Evolutionary conservation across 2,113 vertebrate genomes (phyloP).

Genomic region (Equus quagga): DNA sequence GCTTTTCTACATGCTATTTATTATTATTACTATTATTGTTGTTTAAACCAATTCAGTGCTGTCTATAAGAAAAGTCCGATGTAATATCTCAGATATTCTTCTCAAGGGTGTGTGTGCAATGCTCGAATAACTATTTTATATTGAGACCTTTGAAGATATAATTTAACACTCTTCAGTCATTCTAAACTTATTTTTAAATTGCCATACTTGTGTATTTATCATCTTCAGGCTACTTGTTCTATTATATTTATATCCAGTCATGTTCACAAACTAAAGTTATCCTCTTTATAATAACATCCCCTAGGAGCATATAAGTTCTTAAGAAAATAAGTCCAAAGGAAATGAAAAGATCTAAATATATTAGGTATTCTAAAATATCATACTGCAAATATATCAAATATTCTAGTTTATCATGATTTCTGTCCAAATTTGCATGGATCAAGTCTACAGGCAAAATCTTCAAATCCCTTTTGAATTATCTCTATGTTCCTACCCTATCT

Average conservation of each 20-base stretch:
- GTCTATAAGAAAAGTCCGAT: background rate
- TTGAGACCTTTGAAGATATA: background rate
- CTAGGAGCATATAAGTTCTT: background rate
- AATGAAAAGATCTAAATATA: background rate
- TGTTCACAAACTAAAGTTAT: background rate
- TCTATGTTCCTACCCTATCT: background rate
- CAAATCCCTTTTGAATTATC: conserved; percentile 9
- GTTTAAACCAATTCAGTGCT: background rate
- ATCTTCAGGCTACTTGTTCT: conserved; percentile 6
- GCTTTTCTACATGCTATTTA: background rate
- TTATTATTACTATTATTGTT: background rate
- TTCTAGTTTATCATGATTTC: conserved; percentile 42
- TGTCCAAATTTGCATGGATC: background rate
- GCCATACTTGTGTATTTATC: background rate
- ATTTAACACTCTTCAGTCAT: background rate
- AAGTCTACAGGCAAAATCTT: conserved; percentile 4
- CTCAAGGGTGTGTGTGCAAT: background rate
- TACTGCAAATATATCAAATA: conserved; percentile 17
- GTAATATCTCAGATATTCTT: background rate
- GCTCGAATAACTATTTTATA: background rate
- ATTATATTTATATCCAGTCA: background rate
- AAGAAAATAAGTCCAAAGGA: conserved; percentile 12
- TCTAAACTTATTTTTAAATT: conserved; percentile 38
- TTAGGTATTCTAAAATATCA: background rate
- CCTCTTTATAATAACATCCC: background rate